phyloP scores from a whole-genome alignment of 2,888 invertebrate genomes.

The Scaptomyza cyrtandrae region DNA sequence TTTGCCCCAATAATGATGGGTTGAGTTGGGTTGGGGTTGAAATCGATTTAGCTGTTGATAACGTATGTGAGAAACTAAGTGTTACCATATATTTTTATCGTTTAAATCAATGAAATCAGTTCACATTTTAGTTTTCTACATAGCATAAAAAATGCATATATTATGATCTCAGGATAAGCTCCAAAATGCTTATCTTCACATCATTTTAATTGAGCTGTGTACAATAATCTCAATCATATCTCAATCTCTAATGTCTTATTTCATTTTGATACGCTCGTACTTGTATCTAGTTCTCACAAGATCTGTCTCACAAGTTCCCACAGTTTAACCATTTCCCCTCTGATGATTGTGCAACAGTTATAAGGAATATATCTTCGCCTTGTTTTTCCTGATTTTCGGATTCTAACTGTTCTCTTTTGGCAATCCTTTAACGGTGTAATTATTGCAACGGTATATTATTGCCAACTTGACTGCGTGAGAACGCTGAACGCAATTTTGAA shows the following conservation, averaged over 20 bases:
- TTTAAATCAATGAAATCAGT: background rate
- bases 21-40: constrained; percentile 2
- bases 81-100: background rate
- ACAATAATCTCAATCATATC: background rate
- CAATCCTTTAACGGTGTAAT: constrained; percentile 65
- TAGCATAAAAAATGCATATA: too few species aligned
- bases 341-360: constrained; percentile 27
- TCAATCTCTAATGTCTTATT: background rate
- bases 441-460: constrained; percentile 64
- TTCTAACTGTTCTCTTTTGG: constrained; percentile 37
- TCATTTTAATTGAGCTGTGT: background rate
- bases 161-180: background rate
- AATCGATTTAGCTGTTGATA: constrained; percentile 16
- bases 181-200: background rate
- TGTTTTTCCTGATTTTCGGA: constrained; percentile 6
- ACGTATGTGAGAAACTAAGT: background rate
- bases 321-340: constrained; percentile 5
- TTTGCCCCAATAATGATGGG: constrained; percentile 20
- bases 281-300: background rate
- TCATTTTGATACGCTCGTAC: background rate
- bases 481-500: constrained; percentile 14
- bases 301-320: constrained; percentile 31
- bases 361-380: background rate
- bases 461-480: constrained; percentile 77
- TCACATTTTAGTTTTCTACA: too few species aligned